A percentile compares a stretch with the other conserved stretches of the same genome.
phyloP scores from a whole-genome alignment of 2,797 vertebrate species.

The Mastacembelus armatus region DNA sequence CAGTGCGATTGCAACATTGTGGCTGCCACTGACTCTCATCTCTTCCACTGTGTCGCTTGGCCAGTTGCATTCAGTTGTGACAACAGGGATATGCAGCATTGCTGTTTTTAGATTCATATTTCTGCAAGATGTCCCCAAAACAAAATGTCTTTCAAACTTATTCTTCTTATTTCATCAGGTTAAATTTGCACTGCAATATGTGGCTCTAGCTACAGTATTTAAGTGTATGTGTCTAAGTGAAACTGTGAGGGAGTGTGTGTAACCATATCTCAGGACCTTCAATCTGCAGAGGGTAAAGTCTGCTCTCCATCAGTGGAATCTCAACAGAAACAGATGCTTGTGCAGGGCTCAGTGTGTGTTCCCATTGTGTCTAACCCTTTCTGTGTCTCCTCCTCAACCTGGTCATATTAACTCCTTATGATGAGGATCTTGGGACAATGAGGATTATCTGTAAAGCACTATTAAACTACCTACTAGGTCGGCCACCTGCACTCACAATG shows the following conservation, averaged over 20 bases:
- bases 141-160: not conserved
- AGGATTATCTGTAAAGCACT: constrained; percentile 56
- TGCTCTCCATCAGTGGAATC: constrained; percentile 60
- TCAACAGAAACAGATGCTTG: constrained; percentile 62
- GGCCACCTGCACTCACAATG: constrained; percentile 53
- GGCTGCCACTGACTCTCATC: constrained; percentile 60
- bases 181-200: constrained; percentile 5
- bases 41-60: constrained; percentile 19
- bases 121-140: not conserved
- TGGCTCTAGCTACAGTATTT: constrained; percentile 1
- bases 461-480: constrained; percentile 64
- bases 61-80: constrained; percentile 48
- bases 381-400: constrained; percentile 66
- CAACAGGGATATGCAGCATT: not conserved
- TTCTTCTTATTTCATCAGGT: not conserved
- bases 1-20: constrained; percentile 33
- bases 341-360: constrained; percentile 64
- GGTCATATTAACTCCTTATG: constrained; percentile 76
- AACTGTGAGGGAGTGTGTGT: constrained; percentile 11
- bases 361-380: constrained; percentile 81
- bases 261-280: constrained; percentile 8
- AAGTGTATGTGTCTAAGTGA: not conserved
- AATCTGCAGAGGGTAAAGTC: constrained; percentile 59
- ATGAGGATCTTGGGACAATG: constrained; percentile 50
- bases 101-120: constrained; percentile 13